These are phyloP conservation scores for Parascotia fuliginaria DNA, from an alignment of 2,888 invertebrate genomes.

Conservation along the genomic window DNA sequence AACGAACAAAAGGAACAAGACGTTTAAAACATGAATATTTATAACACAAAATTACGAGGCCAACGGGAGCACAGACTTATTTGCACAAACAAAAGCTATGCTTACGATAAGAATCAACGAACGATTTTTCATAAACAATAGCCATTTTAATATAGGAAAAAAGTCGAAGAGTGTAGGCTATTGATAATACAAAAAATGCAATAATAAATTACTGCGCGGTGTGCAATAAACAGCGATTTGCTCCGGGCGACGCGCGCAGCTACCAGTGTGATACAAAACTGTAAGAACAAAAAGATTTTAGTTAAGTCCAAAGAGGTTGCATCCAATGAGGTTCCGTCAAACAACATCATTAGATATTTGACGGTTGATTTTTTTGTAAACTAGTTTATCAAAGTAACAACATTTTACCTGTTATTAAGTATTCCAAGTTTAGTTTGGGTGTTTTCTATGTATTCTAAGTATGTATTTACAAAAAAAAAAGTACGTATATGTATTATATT, in stretches of 20 bases:
- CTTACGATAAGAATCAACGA: conserved; percentile 71
- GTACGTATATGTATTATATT: too few species aligned
- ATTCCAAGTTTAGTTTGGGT: too few species aligned
- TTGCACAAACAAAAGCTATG: conserved; percentile 55
- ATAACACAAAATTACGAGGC: conserved; percentile 10
- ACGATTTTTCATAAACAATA: conserved; percentile 85
- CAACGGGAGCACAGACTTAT: conserved; percentile 37
- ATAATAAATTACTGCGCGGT: conserved; percentile 83
- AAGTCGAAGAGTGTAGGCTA: conserved; percentile 76
- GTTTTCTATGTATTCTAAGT: too few species aligned
- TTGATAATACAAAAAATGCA: conserved; percentile 85
- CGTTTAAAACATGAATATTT: conserved; percentile 14
- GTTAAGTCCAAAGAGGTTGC: conserved; percentile 18
- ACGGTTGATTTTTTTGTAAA: too few species aligned
- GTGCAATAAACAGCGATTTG: conserved; percentile 84
- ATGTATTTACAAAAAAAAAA: too few species aligned
- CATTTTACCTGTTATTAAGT: too few species aligned
- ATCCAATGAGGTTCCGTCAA: conserved; percentile 26
- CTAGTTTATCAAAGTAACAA: too few species aligned
- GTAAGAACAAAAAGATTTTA: conserved; percentile 42
- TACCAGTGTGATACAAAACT: conserved; percentile 74
- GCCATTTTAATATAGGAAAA: conserved; percentile 82
- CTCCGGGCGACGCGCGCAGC: conserved; percentile 79
- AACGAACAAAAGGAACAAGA: too few species aligned
- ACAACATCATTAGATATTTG: not conserved